Evolutionary conservation across 2,113 vertebrate genomes (phyloP).

Genomic region (Microtus pennsylvanicus): DNA sequence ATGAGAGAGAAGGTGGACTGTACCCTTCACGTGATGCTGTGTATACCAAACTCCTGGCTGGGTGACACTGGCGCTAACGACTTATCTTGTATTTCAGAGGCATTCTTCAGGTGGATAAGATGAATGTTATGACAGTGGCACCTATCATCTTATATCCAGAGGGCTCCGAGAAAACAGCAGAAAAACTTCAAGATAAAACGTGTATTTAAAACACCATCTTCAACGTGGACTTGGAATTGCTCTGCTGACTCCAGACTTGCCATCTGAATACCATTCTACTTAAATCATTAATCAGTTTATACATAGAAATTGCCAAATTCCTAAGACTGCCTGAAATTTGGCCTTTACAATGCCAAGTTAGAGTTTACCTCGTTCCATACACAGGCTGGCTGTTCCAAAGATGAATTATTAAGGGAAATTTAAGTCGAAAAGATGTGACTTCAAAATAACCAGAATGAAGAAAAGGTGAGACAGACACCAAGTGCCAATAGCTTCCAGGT

Average conservation of each 20-base stretch:
- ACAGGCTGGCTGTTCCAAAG: slow-evolving; percentile 17
- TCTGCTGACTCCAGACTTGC: slow-evolving; percentile 75
- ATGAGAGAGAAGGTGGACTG: background rate
- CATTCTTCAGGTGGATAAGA: slow-evolving; percentile 85
- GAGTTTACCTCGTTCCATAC: background rate
- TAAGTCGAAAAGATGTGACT: slow-evolving; percentile 45
- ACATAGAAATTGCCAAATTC: slow-evolving; percentile 60
- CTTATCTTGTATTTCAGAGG: slow-evolving; percentile 83
- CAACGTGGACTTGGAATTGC: slow-evolving; percentile 59
- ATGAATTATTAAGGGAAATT: slow-evolving; percentile 55
- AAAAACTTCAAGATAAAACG: slow-evolving; percentile 80
- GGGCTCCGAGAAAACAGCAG: slow-evolving; percentile 79
- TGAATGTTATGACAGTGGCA: slow-evolving; percentile 78
- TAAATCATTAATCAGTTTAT: slow-evolving; percentile 61
- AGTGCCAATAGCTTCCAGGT: slow-evolving; percentile 67
- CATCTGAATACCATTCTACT: slow-evolving; percentile 77
- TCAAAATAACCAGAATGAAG: slow-evolving; percentile 56
- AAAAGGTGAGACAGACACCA: slow-evolving; percentile 28
- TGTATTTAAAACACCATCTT: slow-evolving; percentile 77
- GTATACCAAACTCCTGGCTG: background rate
- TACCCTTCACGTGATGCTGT: background rate
- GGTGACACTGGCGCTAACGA: slow-evolving; percentile 30
- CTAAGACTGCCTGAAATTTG: slow-evolving; percentile 56
- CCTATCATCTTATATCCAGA: slow-evolving; percentile 81
- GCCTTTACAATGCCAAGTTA: slow-evolving; percentile 49